Evolutionary conservation across 2,888 invertebrate genomes (phyloP), one percentile per base, ranked within the genome.

Genomic region (Amiota minor): DNA sequence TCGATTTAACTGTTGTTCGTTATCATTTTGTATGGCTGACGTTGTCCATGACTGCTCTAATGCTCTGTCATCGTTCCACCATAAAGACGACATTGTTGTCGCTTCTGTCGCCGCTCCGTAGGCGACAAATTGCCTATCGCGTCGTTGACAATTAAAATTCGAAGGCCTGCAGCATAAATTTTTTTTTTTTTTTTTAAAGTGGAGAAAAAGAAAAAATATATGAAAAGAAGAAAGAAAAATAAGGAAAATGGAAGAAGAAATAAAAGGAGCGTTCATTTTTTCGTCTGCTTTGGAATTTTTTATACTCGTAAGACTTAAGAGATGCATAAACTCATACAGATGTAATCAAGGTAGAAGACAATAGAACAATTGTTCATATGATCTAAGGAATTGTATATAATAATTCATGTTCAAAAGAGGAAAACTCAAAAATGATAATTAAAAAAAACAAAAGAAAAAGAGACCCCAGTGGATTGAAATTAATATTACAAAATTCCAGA

Each of bases 91-190:
- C 35, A 6, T 35, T 35, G 35, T 35, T 35, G 35, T 20, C 59
- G 16, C 59, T n/a, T 50, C 53, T 14, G 53, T 14, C 16, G 72
- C 18, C 50, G 70, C 23, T 16, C 67, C 69, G 71, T 20, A 72
- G 76, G 75, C 80, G 75, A 79, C 84, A 77, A 85, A 81, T 78
- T 76, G 80, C 77, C 72, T 74, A 77, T 45, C 53, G 59, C 70
- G 49, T 64, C 79, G 73, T 61, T 74, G 78, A 85, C 80, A 86
- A 86, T 88, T 87, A 87, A 87, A 87, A 87, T 77, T 87, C 88
- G 86, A 86, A 87, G 85, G 88, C 88, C 87, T 87, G 70, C 49
- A 16, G 67, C 71, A 75, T 69, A 68, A 62, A 76, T 67, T 47
- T 35, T 35, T 35, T 56, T 59, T 9, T 67, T 47, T 35, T 35